A percentile compares a stretch with the other conserved stretches of the same genome.
These are phyloP conservation scores for Uria aalge DNA, from an alignment of 2,113 vertebrate genomes.

Conservation along the genomic window DNA sequence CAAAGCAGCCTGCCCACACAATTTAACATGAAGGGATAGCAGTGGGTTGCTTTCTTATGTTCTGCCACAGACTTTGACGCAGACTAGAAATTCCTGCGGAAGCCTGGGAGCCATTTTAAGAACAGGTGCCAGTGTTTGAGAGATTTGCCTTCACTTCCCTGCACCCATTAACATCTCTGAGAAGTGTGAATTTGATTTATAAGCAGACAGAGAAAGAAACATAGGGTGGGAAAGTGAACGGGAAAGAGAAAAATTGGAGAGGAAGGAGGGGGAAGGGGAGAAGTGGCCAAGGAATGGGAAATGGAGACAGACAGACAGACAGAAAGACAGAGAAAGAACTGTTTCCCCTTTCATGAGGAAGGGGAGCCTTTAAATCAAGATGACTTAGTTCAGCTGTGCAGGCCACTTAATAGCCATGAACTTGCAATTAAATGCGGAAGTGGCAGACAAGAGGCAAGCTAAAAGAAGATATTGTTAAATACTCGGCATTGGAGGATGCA, in stretches of 20 bases:
- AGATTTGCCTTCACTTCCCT: not conserved
- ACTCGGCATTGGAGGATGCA: slow-evolving; percentile 42
- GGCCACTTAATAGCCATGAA: slow-evolving; percentile 84
- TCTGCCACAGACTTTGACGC: not conserved
- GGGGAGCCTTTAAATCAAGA: slow-evolving; percentile 44
- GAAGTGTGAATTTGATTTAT: not conserved
- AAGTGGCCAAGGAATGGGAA: slow-evolving; percentile 47
- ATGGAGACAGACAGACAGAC: not conserved
- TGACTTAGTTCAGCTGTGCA: slow-evolving; percentile 77
- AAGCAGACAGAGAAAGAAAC: not conserved
- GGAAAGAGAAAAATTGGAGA: not conserved
- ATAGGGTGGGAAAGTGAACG: not conserved
- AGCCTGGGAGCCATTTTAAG: not conserved
- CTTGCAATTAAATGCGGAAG: slow-evolving; percentile 90
- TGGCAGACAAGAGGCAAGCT: slow-evolving; percentile 77
- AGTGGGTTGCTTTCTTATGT: not conserved
- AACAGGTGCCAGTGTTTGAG: not conserved
- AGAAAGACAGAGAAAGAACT: slow-evolving; percentile 66
- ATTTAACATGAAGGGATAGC: fast-evolving
- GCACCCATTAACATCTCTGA: not conserved
- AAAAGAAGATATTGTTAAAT: slow-evolving; percentile 85
- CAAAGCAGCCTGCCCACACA: fast-evolving
- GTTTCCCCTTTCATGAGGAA: slow-evolving; percentile 58
- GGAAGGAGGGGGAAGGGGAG: not conserved
- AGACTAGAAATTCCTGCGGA: not conserved